A percentile compares a stretch with the other conserved stretches of the same genome.
phyloP scores from a whole-genome alignment of 1,140 invertebrate genomes.

The Ceratina calcarata region DNA sequence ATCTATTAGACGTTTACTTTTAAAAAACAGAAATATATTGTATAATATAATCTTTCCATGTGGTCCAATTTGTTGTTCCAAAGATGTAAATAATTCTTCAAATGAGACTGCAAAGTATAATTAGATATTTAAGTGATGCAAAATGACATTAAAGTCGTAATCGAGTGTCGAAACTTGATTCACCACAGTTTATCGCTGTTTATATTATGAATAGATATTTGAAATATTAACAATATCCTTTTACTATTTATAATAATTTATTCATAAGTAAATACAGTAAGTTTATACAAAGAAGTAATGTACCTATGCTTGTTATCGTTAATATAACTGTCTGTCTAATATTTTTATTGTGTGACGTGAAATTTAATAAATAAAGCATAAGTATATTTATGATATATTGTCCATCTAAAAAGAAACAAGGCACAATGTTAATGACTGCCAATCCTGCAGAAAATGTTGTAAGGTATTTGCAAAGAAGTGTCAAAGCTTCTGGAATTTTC shows the following conservation, averaged over 20 bases:
- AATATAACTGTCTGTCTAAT: constrained; percentile 79
- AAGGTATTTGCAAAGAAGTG: constrained; percentile 86
- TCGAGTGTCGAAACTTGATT: background rate
- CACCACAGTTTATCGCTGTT: constrained; percentile 39
- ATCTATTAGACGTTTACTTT: constrained; percentile 32
- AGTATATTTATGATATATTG: constrained; percentile 88
- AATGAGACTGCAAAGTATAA: constrained; percentile 43
- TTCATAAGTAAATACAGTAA: constrained; percentile 72
- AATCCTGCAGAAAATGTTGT: constrained; percentile 95
- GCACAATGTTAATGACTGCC: constrained; percentile 94
- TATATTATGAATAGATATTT: constrained; percentile 27
- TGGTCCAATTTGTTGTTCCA: constrained; percentile 42
- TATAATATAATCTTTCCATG: constrained; percentile 32
- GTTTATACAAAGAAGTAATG: constrained; percentile 79
- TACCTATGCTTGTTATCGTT: constrained; percentile 81
- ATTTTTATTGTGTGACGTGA: constrained; percentile 76
- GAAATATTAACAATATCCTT: constrained; percentile 38
- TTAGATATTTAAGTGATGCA: constrained; percentile 42
- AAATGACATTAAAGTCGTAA: constrained; percentile 45
- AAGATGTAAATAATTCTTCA: constrained; percentile 43
- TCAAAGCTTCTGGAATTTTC: constrained; percentile 86
- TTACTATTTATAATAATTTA: constrained; percentile 67
- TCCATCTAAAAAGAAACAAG: constrained; percentile 96
- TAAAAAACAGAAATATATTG: constrained; percentile 23
- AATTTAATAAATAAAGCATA: constrained; percentile 81